A percentile compares a stretch with the other conserved stretches of the same genome.
These are phyloP conservation scores for Drosophila prostipennis DNA, from an alignment of 2,888 invertebrate genomes.

Conservation along the genomic window DNA sequence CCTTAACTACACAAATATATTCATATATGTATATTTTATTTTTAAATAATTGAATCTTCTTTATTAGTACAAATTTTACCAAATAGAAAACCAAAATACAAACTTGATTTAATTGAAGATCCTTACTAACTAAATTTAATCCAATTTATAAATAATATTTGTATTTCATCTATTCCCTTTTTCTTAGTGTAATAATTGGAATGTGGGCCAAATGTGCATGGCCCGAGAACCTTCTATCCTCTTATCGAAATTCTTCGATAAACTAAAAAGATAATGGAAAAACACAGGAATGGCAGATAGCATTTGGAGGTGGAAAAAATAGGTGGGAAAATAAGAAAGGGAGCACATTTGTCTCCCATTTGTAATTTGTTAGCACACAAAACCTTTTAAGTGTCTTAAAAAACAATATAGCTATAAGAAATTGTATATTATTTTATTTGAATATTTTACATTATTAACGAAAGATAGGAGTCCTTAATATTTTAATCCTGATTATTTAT, in stretches of 20 bases:
- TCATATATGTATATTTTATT: too few relatives aligned
- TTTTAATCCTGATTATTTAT: too few relatives aligned
- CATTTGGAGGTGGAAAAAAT: conserved; percentile 3
- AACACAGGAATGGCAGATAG: conserved; percentile 25
- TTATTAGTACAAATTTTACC: too few relatives aligned
- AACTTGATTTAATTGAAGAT: too few relatives aligned
- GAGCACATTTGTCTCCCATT: neutral
- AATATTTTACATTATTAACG: too few relatives aligned
- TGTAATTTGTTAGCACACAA: neutral
- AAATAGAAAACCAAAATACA: too few relatives aligned
- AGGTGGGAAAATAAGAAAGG: conserved; percentile 9
- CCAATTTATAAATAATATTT: neutral
- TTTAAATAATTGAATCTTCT: too few relatives aligned
- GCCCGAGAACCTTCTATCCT: conserved; percentile 21
- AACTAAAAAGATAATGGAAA: conserved; percentile 39
- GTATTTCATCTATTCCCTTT: neutral
- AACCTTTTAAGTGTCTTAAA: neutral
- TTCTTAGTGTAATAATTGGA: conserved; percentile 22
- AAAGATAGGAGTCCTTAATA: too few relatives aligned
- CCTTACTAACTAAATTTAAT: too few relatives aligned
- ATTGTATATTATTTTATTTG: too few relatives aligned
- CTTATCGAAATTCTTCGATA: conserved; percentile 52
- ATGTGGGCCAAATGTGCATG: conserved; percentile 73
- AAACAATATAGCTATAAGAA: neutral
- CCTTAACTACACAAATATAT: too few relatives aligned